Percentiles rank a stretch among this genome's conserved stretches.
phyloP scores from a whole-genome alignment of 2,113 vertebrate species.

The Ascaphus truei region DNA sequence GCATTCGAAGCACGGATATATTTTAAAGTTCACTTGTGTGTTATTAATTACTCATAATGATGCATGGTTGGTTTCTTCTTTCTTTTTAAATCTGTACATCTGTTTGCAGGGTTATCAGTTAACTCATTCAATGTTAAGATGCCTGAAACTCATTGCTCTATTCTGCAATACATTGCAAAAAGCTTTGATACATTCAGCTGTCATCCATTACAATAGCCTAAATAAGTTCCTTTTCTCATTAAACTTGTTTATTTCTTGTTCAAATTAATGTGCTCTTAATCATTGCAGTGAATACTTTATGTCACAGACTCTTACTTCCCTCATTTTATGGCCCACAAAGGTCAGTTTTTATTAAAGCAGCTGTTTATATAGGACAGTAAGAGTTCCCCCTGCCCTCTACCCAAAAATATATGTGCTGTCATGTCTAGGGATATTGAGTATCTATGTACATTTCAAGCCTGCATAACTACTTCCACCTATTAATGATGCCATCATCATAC shows the following conservation, averaged over 20 bases:
- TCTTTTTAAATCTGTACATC: no score
- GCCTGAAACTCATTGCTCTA: no score
- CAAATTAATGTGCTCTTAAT: not conserved
- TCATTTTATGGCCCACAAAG: not conserved
- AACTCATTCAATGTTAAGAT: no score
- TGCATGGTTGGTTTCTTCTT: no score
- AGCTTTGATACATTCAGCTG: constrained; percentile 21
- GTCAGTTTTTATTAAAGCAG: not conserved
- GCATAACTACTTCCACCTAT: not conserved
- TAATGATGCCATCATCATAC: no score
- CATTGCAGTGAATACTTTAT: constrained; percentile 1
- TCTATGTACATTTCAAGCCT: not conserved
- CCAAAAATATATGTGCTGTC: not conserved
- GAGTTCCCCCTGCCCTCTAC: not conserved
- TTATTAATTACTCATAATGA: no score
- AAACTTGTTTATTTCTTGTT: constrained; percentile 10
- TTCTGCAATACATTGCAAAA: no score
- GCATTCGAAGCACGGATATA: no score
- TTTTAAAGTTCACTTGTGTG: no score
- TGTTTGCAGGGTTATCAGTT: no score
- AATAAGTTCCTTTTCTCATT: constrained; percentile 2
- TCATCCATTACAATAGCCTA: constrained; percentile 1
- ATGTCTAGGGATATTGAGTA: not conserved
- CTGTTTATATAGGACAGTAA: constrained; percentile 14
- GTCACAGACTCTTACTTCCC: not conserved